Evolutionary conservation across 2,888 invertebrate species (phyloP), one percentile per base, ranked within the genome.

Genomic region (Allacma fusca): DNA sequence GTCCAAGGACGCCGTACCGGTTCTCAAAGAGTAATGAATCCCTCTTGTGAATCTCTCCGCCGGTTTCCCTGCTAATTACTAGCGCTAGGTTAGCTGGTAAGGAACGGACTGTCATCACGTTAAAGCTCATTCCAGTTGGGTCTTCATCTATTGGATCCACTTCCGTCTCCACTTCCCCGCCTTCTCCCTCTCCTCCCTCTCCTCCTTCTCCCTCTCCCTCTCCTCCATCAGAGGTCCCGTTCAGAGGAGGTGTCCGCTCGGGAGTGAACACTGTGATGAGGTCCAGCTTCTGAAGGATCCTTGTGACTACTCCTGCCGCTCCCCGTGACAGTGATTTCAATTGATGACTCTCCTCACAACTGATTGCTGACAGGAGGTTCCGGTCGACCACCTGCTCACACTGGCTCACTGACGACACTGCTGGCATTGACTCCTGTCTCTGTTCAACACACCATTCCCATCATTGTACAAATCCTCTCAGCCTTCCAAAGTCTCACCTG

Each of bases 381-480:
- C 93, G 92, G 87, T 95, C 94, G 21, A 95, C 90, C 0, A 91
- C 90, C 50, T 94, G 88, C 81, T 91, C 88, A 84, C 94, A 94
- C 84, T 91, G 90, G 86, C 91, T 92, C 44, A 89, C 88, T 0
- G 94, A 94, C 83, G 91, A 91, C 21, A 95, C 86, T 0, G 94
- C 90, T 0, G 92, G 92, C 90, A 92, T 91, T 76, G 91, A 91
- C 86, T 91, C 90, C 85, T 91, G 90, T 87, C 91, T 91, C 90
- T 92, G 86, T 21, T 70, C 9, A 34, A 21, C 12, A 65, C 7
- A 65, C 24, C 21, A 23, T 21, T 59, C 7, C 9, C 5, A n/a
- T n/a, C n/a, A n/a, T n/a, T n/a, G n/a, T n/a, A n/a, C n/a, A n/a
- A n/a, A n/a, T n/a, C n/a, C n/a, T n/a, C n/a, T n/a, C n/a, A n/a